Evolutionary conservation across 2,888 invertebrate genomes (phyloP).

Genomic region (Ecliptopera silaceata): DNA sequence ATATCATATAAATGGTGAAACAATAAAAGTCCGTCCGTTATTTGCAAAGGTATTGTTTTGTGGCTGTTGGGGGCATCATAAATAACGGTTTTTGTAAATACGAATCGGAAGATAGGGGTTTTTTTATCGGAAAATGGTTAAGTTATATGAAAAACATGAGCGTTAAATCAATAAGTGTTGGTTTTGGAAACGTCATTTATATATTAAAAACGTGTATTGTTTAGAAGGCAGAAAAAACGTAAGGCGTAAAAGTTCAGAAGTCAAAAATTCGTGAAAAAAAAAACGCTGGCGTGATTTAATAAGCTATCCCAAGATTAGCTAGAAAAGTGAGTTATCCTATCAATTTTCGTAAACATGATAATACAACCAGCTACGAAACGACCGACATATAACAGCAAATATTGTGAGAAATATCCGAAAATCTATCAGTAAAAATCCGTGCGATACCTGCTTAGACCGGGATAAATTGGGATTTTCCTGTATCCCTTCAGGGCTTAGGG

Average conservation of each 20-base stretch:
- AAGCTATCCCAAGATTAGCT: background rate
- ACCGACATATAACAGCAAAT: conserved; percentile 21
- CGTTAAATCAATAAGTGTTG: too few relatives aligned
- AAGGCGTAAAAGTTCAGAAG: too few relatives aligned
- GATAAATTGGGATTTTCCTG: conserved; percentile 44
- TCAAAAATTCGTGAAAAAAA: too few relatives aligned
- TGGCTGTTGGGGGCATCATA: conserved; percentile 10
- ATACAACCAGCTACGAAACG: background rate
- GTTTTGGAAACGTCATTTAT: too few relatives aligned
- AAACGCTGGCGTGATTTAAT: too few relatives aligned
- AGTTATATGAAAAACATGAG: background rate
- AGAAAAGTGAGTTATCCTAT: conserved; percentile 4
- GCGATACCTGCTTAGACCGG: conserved; percentile 47
- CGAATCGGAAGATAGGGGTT: background rate
- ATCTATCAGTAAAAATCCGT: conserved; percentile 32
- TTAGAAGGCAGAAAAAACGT: too few relatives aligned
- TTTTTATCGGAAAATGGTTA: background rate
- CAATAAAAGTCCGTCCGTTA: conserved; percentile 27
- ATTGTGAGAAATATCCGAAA: conserved; percentile 29
- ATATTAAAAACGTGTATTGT: too few relatives aligned
- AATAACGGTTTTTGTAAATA: conserved; percentile 11
- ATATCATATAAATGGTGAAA: conserved; percentile 41
- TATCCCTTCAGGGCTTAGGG: conserved; percentile 41
- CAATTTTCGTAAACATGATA: background rate
- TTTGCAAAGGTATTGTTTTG: conserved; percentile 21